Evolutionary conservation across 2,888 invertebrate genomes (phyloP).

Genomic region (Crocallis elinguaria): DNA sequence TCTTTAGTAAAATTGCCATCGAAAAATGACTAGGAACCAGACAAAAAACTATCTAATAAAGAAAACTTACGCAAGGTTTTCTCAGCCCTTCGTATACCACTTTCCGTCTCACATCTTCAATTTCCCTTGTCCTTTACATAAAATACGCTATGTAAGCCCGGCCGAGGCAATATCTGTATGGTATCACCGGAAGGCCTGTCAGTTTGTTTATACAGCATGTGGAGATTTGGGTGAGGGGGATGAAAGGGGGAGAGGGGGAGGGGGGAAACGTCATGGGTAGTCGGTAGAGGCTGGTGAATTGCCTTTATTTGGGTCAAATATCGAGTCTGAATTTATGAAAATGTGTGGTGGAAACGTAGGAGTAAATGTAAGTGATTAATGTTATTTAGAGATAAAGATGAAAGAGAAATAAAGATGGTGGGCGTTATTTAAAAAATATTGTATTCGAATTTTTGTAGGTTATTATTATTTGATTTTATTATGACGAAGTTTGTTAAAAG

Average conservation of each 20-base stretch:
- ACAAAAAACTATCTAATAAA: neutral
- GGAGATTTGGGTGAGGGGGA: slow-evolving; percentile 47
- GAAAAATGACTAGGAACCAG: too few relatives aligned
- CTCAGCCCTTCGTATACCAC: slow-evolving; percentile 16
- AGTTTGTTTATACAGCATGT: slow-evolving; percentile 63
- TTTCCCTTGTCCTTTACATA: slow-evolving; percentile 31
- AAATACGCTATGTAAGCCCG: slow-evolving; percentile 41
- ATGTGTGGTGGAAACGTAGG: slow-evolving; percentile 18
- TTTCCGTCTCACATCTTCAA: slow-evolving; percentile 24
- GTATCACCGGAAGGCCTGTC: slow-evolving; percentile 52
- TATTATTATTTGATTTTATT: too few relatives aligned
- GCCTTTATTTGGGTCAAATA: slow-evolving; percentile 38
- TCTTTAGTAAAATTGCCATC: too few relatives aligned
- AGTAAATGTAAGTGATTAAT: slow-evolving; percentile 23
- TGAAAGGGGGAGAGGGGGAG: slow-evolving; percentile 23
- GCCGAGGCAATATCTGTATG: slow-evolving; percentile 64
- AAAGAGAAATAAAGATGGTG: slow-evolving; percentile 11
- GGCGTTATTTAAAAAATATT: neutral
- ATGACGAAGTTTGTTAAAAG: too few relatives aligned
- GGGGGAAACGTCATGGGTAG: slow-evolving; percentile 20
- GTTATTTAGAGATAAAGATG: slow-evolving; percentile 2
- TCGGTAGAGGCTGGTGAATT: slow-evolving; percentile 25
- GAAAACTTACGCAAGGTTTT: slow-evolving; percentile 10
- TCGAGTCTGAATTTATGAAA: slow-evolving; percentile 30
- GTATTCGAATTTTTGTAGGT: neutral